phyloP scores from a whole-genome alignment of 2,888 invertebrate species.

The Chrysina gloriosa region DNA sequence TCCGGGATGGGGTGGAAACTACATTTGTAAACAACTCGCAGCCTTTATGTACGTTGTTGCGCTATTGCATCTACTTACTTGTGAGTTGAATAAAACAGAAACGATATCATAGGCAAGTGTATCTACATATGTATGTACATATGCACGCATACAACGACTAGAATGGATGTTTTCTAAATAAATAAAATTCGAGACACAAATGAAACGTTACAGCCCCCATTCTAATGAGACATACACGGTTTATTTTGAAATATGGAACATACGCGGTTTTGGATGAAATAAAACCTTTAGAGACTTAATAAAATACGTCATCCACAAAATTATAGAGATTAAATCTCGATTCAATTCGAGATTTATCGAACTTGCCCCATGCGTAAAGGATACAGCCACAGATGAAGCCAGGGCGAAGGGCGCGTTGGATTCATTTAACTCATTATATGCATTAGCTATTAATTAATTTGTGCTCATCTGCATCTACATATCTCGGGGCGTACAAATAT shows the following conservation, averaged over 20 bases:
- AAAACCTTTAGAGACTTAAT: too few species aligned
- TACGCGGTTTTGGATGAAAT: too few species aligned
- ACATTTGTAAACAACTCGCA: conserved; percentile 20
- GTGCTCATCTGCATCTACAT: neutral
- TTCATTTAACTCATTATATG: neutral
- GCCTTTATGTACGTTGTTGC: neutral
- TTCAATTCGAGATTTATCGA: too few species aligned
- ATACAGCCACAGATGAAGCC: too few species aligned
- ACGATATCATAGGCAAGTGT: neutral
- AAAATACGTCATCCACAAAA: too few species aligned
- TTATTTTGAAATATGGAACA: too few species aligned
- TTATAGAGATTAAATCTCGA: too few species aligned
- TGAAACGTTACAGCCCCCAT: neutral
- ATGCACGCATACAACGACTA: neutral
- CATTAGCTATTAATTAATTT: neutral
- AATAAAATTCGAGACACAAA: neutral
- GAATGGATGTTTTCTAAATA: neutral
- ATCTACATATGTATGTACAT: neutral
- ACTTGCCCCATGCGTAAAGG: too few species aligned
- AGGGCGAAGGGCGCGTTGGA: too few species aligned
- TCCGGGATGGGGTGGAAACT: neutral
- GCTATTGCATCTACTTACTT: neutral
- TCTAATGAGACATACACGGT: too few species aligned
- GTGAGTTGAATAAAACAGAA: conserved; percentile 12
- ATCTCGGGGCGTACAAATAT: neutral